A percentile compares a stretch with the other conserved stretches of the same genome.
Conservation (phyloP, 2,113 vertebrate species). For the Actenoides lindsayi region DNA sequence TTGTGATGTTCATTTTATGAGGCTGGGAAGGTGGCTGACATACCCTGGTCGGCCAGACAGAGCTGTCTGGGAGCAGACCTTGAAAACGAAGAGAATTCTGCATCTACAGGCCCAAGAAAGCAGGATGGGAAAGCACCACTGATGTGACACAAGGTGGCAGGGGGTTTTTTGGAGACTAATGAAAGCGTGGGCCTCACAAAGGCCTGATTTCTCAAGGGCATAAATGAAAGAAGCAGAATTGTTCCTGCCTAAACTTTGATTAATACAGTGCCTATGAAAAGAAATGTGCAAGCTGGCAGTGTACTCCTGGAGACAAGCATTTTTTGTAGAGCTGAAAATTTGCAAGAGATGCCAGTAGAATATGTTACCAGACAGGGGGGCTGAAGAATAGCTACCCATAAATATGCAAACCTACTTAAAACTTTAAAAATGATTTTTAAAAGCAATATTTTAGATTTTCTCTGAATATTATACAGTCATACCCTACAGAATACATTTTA, state of each 20-base stretch:
- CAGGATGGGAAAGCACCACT: not conserved
- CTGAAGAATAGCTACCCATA: slow-evolving; percentile 3
- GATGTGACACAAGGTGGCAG: not conserved
- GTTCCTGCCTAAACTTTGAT: slow-evolving; percentile 9
- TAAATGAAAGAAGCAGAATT: not conserved
- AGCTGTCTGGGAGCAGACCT: not conserved
- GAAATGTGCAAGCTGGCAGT: not conserved
- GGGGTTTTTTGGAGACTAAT: not conserved
- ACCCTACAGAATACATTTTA: not conserved
- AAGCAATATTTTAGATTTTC: slow-evolving; percentile 17
- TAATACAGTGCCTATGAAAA: not conserved
- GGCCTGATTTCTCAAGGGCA: not conserved
- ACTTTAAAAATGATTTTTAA: not conserved
- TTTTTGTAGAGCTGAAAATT: not conserved
- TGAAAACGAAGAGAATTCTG: not conserved
- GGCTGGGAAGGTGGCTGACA: not conserved
- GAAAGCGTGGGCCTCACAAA: not conserved
- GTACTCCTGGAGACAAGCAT: not conserved
- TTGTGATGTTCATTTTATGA: not conserved
- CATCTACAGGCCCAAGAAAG: not conserved
- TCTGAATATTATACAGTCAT: not conserved
- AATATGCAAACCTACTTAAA: slow-evolving; percentile 13
- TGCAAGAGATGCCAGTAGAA: not conserved
- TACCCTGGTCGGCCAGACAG: not conserved
- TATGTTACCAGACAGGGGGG: not conserved